These are phyloP conservation scores for Malacoctenus gilli DNA, from an alignment of 2,797 vertebrate species.

Conservation along the genomic window DNA sequence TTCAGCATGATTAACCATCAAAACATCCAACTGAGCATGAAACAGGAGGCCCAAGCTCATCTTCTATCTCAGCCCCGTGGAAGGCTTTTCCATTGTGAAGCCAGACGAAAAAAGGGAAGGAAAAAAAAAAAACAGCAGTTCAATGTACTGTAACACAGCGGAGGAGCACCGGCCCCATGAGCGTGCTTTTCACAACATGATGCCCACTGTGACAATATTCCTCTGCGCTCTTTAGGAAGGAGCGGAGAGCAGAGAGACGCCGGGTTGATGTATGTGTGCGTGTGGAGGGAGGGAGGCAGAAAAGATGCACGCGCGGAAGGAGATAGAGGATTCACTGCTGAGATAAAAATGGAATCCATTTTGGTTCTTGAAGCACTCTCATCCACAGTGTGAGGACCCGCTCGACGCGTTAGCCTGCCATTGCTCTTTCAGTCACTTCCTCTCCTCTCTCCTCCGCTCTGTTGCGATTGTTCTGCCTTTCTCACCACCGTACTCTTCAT, in stretches of 20 bases:
- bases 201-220: slow-evolving; percentile 71
- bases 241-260: slow-evolving; percentile 16
- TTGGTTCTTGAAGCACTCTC: slow-evolving; percentile 73
- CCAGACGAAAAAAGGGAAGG: slow-evolving; percentile 62
- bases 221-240: slow-evolving; percentile 49
- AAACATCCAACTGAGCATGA: slow-evolving; percentile 73
- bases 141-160: slow-evolving; percentile 59
- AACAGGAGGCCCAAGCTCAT: slow-evolving; percentile 58
- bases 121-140: slow-evolving; percentile 59
- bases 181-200: slow-evolving; percentile 53
- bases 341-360: slow-evolving; percentile 81
- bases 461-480: slow-evolving; percentile 59
- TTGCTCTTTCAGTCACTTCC: slow-evolving; percentile 78
- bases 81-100: slow-evolving; percentile 61
- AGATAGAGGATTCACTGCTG: slow-evolving; percentile 66
- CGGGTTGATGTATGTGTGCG: slow-evolving; percentile 19
- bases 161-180: slow-evolving; percentile 49
- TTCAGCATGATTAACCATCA: slow-evolving; percentile 69
- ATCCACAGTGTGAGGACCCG: slow-evolving; percentile 58
- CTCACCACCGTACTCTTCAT: slow-evolving; percentile 33
- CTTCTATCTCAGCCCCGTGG: slow-evolving; percentile 51
- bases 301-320: slow-evolving; percentile 50
- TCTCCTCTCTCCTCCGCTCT: slow-evolving; percentile 76
- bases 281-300: slow-evolving; percentile 38
- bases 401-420: slow-evolving; percentile 48